Evolutionary conservation across 2,888 invertebrate genomes (phyloP).

Genomic region (Eristalis pertinax): DNA sequence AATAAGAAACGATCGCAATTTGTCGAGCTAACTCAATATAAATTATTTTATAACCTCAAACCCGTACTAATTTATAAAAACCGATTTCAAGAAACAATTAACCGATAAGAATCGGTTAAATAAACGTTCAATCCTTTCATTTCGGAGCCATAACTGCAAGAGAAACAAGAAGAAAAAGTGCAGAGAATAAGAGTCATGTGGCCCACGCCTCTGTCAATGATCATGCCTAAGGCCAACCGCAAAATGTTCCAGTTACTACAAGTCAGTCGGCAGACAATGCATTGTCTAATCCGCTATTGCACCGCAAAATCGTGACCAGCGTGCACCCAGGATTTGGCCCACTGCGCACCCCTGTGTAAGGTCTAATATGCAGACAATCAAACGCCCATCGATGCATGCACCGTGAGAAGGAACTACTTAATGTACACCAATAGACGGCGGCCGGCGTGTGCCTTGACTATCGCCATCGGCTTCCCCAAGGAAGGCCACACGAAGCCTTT

Average conservation of each 20-base stretch:
- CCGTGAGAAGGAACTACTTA: conserved; percentile 58
- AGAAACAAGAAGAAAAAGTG: neutral
- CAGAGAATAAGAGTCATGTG: neutral
- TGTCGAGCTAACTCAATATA: neutral
- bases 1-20: neutral
- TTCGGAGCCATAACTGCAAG: conserved; percentile 5
- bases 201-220: conserved; percentile 34
- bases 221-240: conserved; percentile 48
- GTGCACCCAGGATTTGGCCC: conserved; percentile 51
- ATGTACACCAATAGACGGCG: conserved; percentile 16
- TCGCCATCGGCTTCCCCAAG: conserved; percentile 19
- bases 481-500: conserved; percentile 43
- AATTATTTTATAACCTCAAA: neutral
- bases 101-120: conserved; percentile 45
- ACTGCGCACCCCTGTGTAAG: conserved; percentile 32
- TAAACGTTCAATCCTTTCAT: conserved; percentile 55
- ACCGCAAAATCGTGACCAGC: conserved; percentile 63
- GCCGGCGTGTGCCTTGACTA: conserved; percentile 60
- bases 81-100: conserved; percentile 53
- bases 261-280: neutral
- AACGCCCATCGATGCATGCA: conserved; percentile 38
- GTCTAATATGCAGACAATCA: conserved; percentile 39
- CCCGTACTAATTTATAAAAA: conserved; percentile 12
- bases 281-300: conserved; percentile 15
- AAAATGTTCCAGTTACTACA: conserved; percentile 50